phyloP scores from a whole-genome alignment of 35 echinoderm and acorn worm genomes.

The Heliocidaris erythrogramma region DNA sequence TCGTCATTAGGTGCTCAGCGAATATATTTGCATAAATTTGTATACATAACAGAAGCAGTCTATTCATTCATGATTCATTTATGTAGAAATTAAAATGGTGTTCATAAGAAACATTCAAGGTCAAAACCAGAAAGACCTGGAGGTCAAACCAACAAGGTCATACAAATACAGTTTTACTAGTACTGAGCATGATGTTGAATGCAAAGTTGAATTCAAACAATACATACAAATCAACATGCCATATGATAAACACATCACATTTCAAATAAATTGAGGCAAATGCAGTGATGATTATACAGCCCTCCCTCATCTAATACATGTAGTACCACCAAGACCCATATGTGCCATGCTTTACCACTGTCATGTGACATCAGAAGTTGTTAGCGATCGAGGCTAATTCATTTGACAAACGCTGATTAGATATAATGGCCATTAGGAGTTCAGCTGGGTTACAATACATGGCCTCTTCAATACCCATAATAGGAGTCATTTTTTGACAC shows the following conservation, averaged over 20 bases:
- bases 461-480: not conserved
- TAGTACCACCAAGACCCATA: not conserved
- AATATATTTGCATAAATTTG: too few species aligned
- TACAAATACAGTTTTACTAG: too few species aligned
- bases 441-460: not conserved
- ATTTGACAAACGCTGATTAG: constrained; percentile 2
- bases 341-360: not conserved
- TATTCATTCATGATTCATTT: too few species aligned
- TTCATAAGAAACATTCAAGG: too few species aligned
- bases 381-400: not conserved
- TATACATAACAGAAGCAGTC: too few species aligned
- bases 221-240: not conserved
- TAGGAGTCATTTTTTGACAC: not conserved
- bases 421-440: not conserved
- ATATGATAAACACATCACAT: not conserved
- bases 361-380: not conserved
- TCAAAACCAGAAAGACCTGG: too few species aligned
- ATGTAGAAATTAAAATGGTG: too few species aligned
- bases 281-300: too few species aligned
- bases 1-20: too few species aligned
- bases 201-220: too few species aligned
- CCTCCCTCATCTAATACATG: not conserved
- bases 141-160: too few species aligned
- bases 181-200: too few species aligned
- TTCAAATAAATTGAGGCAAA: not conserved